A percentile compares a stretch with the other conserved stretches of the same genome.
Evolutionary conservation across 1,140 invertebrate species (phyloP).

Genomic region (Phymastichus coffea): DNA sequence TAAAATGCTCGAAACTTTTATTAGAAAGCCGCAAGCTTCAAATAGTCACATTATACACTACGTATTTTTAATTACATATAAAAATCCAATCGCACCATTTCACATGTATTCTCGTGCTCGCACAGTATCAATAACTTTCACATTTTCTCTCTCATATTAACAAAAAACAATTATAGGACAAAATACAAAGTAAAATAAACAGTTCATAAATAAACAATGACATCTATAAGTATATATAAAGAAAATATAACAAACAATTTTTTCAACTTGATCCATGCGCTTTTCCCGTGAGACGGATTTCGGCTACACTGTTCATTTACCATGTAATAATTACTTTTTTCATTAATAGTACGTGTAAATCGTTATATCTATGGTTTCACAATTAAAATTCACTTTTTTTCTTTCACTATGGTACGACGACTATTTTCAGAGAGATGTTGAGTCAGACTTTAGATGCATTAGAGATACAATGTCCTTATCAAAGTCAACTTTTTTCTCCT

Average conservation of each 20-base stretch:
- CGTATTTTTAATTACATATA: conserved; percentile 30
- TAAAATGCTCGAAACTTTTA: conserved; percentile 31
- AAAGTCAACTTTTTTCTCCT: conserved; percentile 9
- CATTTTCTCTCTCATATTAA: conserved; percentile 46
- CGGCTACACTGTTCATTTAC: conserved; percentile 25
- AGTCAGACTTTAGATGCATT: no score
- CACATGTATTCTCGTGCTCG: conserved; percentile 12
- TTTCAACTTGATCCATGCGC: conserved; percentile 38
- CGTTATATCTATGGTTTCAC: conserved; percentile 17
- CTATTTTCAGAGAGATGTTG: no score
- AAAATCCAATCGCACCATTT: conserved; percentile 39
- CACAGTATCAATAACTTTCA: conserved; percentile 24
- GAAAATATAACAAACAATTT: conserved; percentile 56
- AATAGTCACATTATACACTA: conserved; percentile 40
- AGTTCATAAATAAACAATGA: conserved; percentile 58
- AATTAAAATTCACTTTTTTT: conserved; percentile 13
- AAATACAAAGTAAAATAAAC: conserved; percentile 53
- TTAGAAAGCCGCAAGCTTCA: conserved; percentile 35
- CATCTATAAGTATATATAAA: conserved; percentile 50
- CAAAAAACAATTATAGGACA: conserved; percentile 52
- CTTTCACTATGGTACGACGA: neutral
- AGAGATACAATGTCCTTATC: no score
- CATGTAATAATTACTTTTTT: conserved; percentile 28
- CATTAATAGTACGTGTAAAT: conserved; percentile 17
- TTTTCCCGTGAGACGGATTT: conserved; percentile 39